These are phyloP conservation scores for Mesembrinibis cayennensis DNA, from an alignment of 2,113 vertebrate genomes.

Conservation along the genomic window DNA sequence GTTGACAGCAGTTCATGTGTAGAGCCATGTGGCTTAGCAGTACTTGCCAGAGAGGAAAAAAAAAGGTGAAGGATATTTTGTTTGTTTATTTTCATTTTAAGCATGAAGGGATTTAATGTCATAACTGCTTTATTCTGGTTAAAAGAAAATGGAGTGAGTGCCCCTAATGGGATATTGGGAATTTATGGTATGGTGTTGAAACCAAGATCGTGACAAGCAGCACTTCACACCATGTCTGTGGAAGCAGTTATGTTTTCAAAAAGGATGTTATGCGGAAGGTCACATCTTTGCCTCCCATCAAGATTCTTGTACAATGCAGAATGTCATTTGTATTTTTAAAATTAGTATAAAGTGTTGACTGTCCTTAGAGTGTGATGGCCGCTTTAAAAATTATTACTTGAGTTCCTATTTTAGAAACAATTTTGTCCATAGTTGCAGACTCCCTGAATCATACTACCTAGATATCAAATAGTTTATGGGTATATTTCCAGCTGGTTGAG, in stretches of 20 bases:
- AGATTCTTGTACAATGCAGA: background rate
- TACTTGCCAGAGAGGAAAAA: background rate
- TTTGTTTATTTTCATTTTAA: background rate
- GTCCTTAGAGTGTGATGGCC: background rate
- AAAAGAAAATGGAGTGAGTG: background rate
- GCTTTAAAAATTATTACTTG: background rate
- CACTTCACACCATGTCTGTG: constrained; percentile 36
- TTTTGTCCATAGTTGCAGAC: background rate
- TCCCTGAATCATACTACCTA: background rate
- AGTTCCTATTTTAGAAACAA: background rate
- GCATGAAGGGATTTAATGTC: background rate
- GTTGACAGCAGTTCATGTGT: background rate
- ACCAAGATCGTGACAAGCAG: constrained; percentile 24
- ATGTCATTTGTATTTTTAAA: background rate
- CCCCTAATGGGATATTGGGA: background rate
- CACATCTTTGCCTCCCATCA: constrained; percentile 9
- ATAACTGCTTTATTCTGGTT: constrained; percentile 17
- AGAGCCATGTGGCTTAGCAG: background rate
- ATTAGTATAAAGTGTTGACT: background rate
- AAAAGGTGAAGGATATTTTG: background rate
- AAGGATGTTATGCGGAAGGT: background rate
- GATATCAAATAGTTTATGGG: background rate
- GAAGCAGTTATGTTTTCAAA: constrained; percentile 31
- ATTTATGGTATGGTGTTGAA: constrained; percentile 62
- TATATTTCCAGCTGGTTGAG: background rate